Conservation (phyloP, 1,140 invertebrate species). For the Macrobrachium rosenbergii region DNA sequence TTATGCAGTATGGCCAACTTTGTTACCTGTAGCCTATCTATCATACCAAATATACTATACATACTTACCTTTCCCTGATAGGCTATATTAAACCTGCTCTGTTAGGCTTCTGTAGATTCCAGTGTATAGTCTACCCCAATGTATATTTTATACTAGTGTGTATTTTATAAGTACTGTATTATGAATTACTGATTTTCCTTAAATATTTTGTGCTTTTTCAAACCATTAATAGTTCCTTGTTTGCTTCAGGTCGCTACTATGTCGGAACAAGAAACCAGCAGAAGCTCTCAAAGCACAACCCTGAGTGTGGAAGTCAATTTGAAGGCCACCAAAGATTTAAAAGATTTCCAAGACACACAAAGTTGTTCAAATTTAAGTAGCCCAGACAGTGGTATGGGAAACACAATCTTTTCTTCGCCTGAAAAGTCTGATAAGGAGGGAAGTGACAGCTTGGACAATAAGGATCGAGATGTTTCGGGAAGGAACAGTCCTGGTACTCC, state of each 20-base stretch:
- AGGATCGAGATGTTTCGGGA: conserved; percentile 19
- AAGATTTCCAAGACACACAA: background rate
- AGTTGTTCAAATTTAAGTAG: background rate
- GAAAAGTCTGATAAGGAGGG: conserved; percentile 45
- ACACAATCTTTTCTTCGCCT: conserved; percentile 41
- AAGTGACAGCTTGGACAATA: background rate
- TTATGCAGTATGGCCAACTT: too few relatives aligned
- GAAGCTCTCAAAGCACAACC: conserved; percentile 41
- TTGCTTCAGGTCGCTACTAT: conserved; percentile 44
- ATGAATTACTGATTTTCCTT: too few relatives aligned
- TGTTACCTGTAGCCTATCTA: too few relatives aligned
- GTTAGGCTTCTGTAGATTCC: background rate
- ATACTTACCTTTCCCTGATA: too few relatives aligned
- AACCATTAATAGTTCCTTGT: background rate
- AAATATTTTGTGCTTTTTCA: too few relatives aligned
- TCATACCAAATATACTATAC: too few relatives aligned
- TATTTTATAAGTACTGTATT: too few relatives aligned
- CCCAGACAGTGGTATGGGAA: conserved; percentile 53
- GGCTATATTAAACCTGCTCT: background rate
- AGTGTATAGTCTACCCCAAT: too few relatives aligned
- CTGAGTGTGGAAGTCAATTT: background rate
- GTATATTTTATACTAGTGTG: too few relatives aligned
- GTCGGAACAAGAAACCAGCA: conserved; percentile 58
- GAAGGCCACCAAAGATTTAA: background rate
- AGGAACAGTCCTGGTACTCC: background rate